These are phyloP conservation scores for Perizoma affinitatum DNA, from an alignment of 2,888 invertebrate species.

Conservation along the genomic window DNA sequence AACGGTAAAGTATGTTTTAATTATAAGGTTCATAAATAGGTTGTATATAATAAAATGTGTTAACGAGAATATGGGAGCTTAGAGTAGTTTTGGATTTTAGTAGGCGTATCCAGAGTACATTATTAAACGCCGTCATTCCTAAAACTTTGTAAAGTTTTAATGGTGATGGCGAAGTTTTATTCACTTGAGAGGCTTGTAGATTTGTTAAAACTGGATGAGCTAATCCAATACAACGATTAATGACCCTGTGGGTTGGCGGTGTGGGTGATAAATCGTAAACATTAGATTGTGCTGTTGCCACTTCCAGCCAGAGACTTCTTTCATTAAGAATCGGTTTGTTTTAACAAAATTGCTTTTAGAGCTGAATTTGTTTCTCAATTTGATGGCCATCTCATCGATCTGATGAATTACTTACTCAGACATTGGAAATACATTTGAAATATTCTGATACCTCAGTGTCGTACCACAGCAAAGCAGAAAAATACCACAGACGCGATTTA, in stretches of 20 bases:
- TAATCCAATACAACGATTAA: constrained; percentile 75
- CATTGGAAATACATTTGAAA: not conserved
- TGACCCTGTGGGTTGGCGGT: constrained; percentile 44
- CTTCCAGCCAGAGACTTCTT: constrained; percentile 14
- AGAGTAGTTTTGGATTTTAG: constrained; percentile 23
- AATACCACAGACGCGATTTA: no score
- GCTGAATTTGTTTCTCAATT: constrained; percentile 21
- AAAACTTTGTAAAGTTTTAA: constrained; percentile 25
- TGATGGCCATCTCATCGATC: constrained; percentile 1
- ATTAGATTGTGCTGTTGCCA: constrained; percentile 12
- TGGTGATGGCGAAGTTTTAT: constrained; percentile 28
- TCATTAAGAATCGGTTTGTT: constrained; percentile 18
- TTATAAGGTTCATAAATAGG: constrained; percentile 24
- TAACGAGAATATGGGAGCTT: constrained; percentile 31
- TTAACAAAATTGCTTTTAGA: constrained; percentile 6
- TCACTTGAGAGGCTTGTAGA: constrained; percentile 29
- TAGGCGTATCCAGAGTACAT: constrained; percentile 10
- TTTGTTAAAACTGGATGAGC: constrained; percentile 63
- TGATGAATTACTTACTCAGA: no score
- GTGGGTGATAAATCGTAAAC: constrained; percentile 43
- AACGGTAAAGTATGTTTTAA: constrained; percentile 23
- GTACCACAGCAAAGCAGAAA: no score
- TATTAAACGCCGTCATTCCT: constrained; percentile 12
- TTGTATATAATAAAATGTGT: constrained; percentile 31
- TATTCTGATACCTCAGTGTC: not conserved